phyloP scores from a whole-genome alignment of 2,797 vertebrate species.

The Limnodromus scolopaceus region DNA sequence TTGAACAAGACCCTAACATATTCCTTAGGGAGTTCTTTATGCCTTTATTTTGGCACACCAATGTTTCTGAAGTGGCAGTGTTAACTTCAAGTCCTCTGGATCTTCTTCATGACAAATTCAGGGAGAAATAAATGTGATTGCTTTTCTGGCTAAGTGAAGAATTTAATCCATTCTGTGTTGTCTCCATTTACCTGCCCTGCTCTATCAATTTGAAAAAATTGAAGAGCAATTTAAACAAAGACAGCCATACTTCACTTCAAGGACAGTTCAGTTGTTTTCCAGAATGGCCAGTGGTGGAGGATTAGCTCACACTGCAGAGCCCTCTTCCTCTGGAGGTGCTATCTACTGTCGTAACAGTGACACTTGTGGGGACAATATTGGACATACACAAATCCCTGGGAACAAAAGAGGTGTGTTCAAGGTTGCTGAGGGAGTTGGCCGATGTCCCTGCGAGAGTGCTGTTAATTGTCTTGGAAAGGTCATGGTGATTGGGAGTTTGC shows the following conservation, averaged over 20 bases:
- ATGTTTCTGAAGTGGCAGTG: rapidly evolving
- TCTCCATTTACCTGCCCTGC: not conserved
- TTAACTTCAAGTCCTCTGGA: not conserved
- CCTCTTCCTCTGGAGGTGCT: not conserved
- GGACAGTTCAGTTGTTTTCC: not conserved
- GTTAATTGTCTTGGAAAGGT: not conserved
- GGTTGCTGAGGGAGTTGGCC: not conserved
- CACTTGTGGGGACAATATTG: not conserved
- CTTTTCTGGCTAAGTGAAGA: not conserved
- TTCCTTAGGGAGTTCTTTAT: not conserved
- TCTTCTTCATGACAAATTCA: not conserved
- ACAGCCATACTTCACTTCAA: not conserved
- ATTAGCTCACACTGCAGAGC: not conserved
- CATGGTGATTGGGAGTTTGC: not conserved
- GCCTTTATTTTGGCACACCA: not conserved
- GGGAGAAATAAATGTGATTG: not conserved
- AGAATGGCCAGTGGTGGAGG: not conserved
- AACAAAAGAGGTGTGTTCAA: not conserved
- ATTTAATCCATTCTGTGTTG: not conserved
- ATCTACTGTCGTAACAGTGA: not conserved
- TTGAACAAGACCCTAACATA: not conserved
- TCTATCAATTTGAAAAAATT: not conserved
- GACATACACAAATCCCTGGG: not conserved
- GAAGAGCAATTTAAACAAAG: not conserved
- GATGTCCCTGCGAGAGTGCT: rapidly evolving